Evolutionary conservation across 1,140 invertebrate genomes (phyloP).

Genomic region (Varroa destructor): DNA sequence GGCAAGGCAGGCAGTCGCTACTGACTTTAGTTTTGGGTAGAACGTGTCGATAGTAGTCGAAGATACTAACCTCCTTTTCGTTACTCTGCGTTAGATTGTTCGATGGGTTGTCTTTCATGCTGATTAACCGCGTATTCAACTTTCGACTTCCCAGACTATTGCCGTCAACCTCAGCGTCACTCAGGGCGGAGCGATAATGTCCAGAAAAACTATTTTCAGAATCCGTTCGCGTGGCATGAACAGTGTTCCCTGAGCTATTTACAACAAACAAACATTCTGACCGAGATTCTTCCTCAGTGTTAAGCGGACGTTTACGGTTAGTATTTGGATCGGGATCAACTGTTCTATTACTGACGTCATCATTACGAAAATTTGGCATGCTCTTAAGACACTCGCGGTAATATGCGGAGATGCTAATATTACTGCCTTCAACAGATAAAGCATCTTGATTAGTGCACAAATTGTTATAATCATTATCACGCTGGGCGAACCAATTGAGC

Average conservation of each 20-base stretch:
- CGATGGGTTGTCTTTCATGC: no score
- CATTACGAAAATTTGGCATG: not conserved
- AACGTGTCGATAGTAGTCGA: constrained; percentile 4
- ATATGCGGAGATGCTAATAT: constrained; percentile 8
- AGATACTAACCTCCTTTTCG: constrained; percentile 4
- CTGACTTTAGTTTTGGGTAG: not conserved
- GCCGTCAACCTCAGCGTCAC: not conserved
- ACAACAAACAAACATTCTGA: not conserved
- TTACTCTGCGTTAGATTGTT: no score
- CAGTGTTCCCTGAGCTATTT: no score
- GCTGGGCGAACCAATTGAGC: constrained; percentile 37
- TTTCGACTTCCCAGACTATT: no score
- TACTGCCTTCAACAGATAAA: not conserved
- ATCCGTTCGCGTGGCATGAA: not conserved
- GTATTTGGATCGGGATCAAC: not conserved
- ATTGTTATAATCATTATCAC: constrained; percentile 14
- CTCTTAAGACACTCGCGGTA: constrained; percentile 7
- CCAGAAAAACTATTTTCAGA: not conserved
- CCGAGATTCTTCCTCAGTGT: not conserved
- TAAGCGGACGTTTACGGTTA: not conserved
- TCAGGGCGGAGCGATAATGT: constrained; percentile 5
- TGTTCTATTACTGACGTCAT: not conserved
- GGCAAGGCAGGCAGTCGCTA: not conserved
- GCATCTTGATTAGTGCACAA: not conserved
- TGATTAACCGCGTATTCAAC: no score